Evolutionary conservation across 2,888 invertebrate species (phyloP).

Genomic region (Eupithecia subfuscata): DNA sequence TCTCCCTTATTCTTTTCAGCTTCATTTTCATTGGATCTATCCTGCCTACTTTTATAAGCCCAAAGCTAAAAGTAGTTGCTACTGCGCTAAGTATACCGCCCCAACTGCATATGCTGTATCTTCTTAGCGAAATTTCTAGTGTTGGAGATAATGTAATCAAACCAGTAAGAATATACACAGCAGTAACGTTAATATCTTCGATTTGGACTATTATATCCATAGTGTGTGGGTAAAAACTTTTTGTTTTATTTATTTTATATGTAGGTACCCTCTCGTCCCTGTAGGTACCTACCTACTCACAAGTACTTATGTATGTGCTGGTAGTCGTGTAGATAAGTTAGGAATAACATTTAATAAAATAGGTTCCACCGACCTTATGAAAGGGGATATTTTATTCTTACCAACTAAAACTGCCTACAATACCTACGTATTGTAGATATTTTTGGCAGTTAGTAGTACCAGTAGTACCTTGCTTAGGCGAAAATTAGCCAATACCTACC

Average conservation of each 20-base stretch:
- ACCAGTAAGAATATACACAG: constrained; percentile 54
- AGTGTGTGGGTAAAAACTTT: constrained; percentile 31
- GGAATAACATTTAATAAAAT: no score
- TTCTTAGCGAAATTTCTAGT: constrained; percentile 51
- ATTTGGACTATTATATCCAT: constrained; percentile 57
- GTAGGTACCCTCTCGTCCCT: neutral
- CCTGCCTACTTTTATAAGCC: constrained; percentile 57
- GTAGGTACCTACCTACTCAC: no score
- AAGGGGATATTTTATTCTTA: no score
- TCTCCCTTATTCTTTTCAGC: constrained; percentile 53
- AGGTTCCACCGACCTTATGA: no score
- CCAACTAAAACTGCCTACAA: no score
- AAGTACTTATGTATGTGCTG: neutral
- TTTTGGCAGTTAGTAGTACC: no score
- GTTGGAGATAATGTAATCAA: constrained; percentile 54
- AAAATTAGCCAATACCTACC: no score
- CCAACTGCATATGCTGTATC: constrained; percentile 63
- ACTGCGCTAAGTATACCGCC: constrained; percentile 64
- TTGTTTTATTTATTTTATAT: neutral
- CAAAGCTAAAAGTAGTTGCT: constrained; percentile 54
- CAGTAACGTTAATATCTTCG: constrained; percentile 55
- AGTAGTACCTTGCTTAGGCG: no score
- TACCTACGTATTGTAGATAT: no score
- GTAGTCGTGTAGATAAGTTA: no score
- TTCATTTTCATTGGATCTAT: constrained; percentile 55